These are phyloP conservation scores for Sphinx pinastri DNA, from an alignment of 2,888 invertebrate species.

Conservation along the genomic window DNA sequence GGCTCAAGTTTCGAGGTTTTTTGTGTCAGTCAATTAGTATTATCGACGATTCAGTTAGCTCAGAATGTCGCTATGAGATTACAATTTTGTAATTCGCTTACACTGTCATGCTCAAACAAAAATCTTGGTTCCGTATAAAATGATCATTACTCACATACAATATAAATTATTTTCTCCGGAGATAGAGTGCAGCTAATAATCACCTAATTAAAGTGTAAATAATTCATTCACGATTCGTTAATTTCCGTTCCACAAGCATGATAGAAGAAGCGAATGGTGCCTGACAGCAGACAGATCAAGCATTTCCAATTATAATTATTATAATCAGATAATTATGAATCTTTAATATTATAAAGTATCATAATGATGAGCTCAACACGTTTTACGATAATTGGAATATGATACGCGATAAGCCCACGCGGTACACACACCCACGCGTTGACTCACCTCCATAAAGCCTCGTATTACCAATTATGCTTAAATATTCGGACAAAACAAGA, in stretches of 20 bases:
- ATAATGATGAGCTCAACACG: conserved; percentile 2
- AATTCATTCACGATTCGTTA: too few species aligned
- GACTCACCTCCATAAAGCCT: conserved; percentile 9
- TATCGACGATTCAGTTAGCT: not conserved
- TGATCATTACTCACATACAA: too few species aligned
- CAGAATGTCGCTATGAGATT: not conserved
- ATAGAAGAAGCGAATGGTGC: too few species aligned
- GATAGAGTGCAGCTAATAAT: too few species aligned
- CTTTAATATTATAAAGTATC: not conserved
- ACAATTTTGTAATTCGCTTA: not conserved
- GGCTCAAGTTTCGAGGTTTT: conserved; percentile 8
- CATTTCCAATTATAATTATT: too few species aligned
- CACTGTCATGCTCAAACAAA: too few species aligned
- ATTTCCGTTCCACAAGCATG: too few species aligned
- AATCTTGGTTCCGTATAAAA: too few species aligned
- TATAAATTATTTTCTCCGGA: too few species aligned
- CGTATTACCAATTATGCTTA: conserved; percentile 11
- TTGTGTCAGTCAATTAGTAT: conserved; percentile 11
- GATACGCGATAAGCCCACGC: conserved; percentile 17
- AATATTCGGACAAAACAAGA: conserved; percentile 20
- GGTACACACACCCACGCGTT: conserved; percentile 6
- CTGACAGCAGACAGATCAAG: too few species aligned
- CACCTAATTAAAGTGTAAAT: too few species aligned
- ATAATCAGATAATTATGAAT: too few species aligned
- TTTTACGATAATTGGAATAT: conserved; percentile 16